Evolutionary conservation across 2,797 vertebrate species (phyloP).

Genomic region (Menidia menidia): DNA sequence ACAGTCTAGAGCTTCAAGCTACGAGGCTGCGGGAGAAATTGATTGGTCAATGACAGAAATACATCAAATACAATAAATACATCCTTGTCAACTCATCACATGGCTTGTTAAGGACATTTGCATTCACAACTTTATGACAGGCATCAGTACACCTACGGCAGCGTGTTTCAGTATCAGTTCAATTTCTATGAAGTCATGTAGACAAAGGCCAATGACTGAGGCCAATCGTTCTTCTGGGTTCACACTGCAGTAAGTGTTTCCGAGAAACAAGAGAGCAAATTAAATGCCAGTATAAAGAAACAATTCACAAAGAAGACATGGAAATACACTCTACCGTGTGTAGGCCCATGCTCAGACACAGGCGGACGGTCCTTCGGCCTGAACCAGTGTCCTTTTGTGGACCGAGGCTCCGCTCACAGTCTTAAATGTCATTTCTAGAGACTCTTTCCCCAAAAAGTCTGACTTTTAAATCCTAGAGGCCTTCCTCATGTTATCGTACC

Average conservation of each 20-base stretch:
- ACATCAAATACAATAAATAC: constrained; percentile 79
- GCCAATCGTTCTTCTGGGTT: constrained; percentile 46
- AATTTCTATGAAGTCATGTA: constrained; percentile 33
- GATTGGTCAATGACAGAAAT: constrained; percentile 71
- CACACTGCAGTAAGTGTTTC: constrained; percentile 79
- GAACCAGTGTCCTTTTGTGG: constrained; percentile 78
- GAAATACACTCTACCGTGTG: constrained; percentile 85
- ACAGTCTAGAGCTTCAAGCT: constrained; percentile 22
- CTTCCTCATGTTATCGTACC: constrained; percentile 75
- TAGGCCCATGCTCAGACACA: constrained; percentile 71
- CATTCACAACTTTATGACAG: constrained; percentile 80
- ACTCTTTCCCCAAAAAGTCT: constrained; percentile 72
- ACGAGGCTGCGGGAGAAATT: constrained; percentile 63
- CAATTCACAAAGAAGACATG: constrained; percentile 82
- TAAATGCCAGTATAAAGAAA: constrained; percentile 79
- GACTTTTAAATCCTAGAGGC: constrained; percentile 76
- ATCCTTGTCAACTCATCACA: constrained; percentile 77
- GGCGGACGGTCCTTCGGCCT: constrained; percentile 74
- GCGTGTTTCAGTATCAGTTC: constrained; percentile 58
- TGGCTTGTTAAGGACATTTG: constrained; percentile 77
- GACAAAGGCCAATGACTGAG: constrained; percentile 22
- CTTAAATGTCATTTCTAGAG: constrained; percentile 69
- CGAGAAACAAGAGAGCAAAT: constrained; percentile 79
- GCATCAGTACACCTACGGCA: constrained; percentile 80
- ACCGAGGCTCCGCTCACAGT: constrained; percentile 89